Base-by-base conservation (phyloP, 2,113 vertebrate species). In the Brachionichthys hirsutus region DNA sequence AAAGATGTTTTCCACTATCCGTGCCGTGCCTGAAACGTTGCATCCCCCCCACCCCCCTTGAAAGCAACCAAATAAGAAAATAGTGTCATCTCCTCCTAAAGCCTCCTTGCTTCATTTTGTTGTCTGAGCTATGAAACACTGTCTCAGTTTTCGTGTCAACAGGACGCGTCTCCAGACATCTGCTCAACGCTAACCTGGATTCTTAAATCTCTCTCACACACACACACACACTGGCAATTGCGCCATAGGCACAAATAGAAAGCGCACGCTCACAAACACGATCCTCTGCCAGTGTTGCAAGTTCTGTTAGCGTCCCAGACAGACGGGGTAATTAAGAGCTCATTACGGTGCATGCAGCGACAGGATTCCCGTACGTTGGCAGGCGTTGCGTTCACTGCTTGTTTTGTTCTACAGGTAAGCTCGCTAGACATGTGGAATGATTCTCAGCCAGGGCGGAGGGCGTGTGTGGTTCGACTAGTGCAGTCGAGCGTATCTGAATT, bases 291-390 rank as follows among this genome's bases (percentile, higher is more conserved):
- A 50, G 75, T 86, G 84, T 82, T 87, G 85, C 86, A 84, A 82
- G 75, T 73, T 68, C 52, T 77, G 36, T 50, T 80, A 43, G 81
- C 66, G 68, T 51, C 70, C 81, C 85, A 91, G 88, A 85, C 88
- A 90, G 89, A 88, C 87, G 41, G 85, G 67, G 77, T 90, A 86
- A 92, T 91, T 90, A 90, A 88, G 83, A 83, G 81, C 75, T 89
- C 88, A 89, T 91, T 90, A 90, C 80, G 68, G 81, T 70, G 78
- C 91, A 68, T 88, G 90, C 85, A 89, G 84, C 76, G 73, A 88
- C 91, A 92, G 73, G 89, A 90, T 73, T 78, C 72, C 70, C 73
- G 80, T 46, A 36, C 57, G 19, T 65, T 85, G 85, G 85, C 87
- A 88, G 86, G 85, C 81, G 40, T 70, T 75, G 44, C 77, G 53